Percentiles rank a stretch among this genome's conserved stretches.
phyloP scores from a whole-genome alignment of 1,140 invertebrate genomes.

The Brachionus paranguensis region DNA sequence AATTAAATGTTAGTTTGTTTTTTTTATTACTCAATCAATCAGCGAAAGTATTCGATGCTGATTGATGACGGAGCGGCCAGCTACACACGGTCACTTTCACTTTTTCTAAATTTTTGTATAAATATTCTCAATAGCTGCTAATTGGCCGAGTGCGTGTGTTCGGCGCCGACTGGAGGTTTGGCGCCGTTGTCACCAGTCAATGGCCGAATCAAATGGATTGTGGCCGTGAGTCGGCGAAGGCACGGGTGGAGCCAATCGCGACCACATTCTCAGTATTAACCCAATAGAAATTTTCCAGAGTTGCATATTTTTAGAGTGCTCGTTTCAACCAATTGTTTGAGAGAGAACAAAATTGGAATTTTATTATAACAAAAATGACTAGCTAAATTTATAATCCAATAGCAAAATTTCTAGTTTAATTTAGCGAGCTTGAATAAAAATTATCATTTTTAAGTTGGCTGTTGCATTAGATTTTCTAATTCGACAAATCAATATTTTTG shows the following conservation, averaged over 20 bases:
- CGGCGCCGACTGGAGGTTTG: neutral
- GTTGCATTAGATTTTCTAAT: neutral
- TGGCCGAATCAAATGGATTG: neutral
- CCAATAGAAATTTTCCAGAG: neutral
- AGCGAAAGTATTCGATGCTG: neutral
- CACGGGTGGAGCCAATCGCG: neutral
- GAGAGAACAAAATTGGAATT: slow-evolving; percentile 13
- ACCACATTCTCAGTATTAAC: neutral
- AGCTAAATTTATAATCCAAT: neutral
- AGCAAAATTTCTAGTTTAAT: neutral
- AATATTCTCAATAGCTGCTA: slow-evolving; percentile 27
- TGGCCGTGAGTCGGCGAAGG: neutral
- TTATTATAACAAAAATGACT: neutral
- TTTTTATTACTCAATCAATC: slow-evolving; percentile 39
- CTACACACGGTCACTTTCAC: neutral
- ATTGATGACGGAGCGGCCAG: neutral
- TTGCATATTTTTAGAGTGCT: neutral
- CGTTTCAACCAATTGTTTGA: neutral
- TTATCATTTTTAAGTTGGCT: neutral
- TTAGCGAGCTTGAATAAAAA: neutral
- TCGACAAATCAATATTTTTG: neutral
- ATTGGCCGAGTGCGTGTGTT: neutral
- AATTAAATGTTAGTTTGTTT: slow-evolving; percentile 36
- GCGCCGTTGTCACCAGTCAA: neutral
- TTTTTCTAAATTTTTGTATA: slow-evolving; percentile 4